Percentiles rank a stretch among this genome's conserved stretches.
Evolutionary conservation across 2,797 vertebrate genomes (phyloP).

Genomic region (Anniella stebbinsi): DNA sequence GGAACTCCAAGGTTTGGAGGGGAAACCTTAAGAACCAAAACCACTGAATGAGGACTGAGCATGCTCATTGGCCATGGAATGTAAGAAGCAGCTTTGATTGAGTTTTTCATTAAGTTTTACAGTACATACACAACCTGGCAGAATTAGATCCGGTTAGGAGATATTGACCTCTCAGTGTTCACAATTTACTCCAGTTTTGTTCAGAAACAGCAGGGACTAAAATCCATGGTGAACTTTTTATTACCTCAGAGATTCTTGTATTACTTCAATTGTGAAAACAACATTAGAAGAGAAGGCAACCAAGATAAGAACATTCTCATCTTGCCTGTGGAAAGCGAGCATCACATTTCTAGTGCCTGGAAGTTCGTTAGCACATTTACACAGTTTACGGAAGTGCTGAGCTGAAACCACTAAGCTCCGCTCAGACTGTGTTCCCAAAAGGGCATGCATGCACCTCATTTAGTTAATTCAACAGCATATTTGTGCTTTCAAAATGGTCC

Average conservation of each 20-base stretch:
- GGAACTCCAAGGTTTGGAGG: background rate
- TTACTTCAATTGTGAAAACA: constrained; percentile 54
- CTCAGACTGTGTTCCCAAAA: background rate
- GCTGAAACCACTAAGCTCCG: constrained; percentile 19
- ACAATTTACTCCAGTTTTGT: constrained; percentile 55
- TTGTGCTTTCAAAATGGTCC: constrained; percentile 1
- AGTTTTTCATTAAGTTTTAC: constrained; percentile 65
- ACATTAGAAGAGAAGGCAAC: constrained; percentile 32
- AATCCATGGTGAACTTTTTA: constrained; percentile 56
- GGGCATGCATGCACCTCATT: background rate
- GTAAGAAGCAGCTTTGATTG: constrained; percentile 38
- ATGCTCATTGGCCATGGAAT: background rate
- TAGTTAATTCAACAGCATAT: constrained; percentile 17
- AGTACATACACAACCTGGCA: constrained; percentile 56
- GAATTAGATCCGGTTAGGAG: constrained; percentile 65
- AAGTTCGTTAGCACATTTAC: constrained; percentile 53
- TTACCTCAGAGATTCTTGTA: constrained; percentile 41
- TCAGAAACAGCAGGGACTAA: constrained; percentile 51
- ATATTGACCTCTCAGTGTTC: constrained; percentile 53
- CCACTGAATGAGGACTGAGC: background rate
- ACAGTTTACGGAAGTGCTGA: constrained; percentile 2
- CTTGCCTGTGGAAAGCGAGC: constrained; percentile 42
- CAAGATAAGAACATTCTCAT: constrained; percentile 50
- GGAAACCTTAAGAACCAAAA: too few species aligned
- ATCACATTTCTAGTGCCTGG: constrained; percentile 40